phyloP scores from a whole-genome alignment of 2,797 vertebrate species.

The Phataginus tricuspis region DNA sequence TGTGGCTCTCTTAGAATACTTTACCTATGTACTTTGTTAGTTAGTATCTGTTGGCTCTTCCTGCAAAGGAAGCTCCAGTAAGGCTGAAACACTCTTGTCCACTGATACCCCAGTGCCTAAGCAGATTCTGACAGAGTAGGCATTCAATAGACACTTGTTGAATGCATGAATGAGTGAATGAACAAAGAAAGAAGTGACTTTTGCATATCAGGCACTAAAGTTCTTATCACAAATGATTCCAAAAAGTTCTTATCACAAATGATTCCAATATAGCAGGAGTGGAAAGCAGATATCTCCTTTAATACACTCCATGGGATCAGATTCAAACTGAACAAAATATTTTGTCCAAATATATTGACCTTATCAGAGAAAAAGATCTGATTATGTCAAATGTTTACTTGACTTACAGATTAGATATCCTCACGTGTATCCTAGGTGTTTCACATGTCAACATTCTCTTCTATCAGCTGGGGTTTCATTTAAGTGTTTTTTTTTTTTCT shows the following conservation, averaged over 20 bases:
- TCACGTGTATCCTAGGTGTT: not conserved
- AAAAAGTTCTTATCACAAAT: not conserved
- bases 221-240: not conserved
- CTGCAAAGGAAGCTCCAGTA: not conserved
- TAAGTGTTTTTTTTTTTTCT: not conserved
- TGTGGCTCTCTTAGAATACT: not conserved
- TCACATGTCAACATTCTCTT: not conserved
- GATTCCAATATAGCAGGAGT: not conserved
- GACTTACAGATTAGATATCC: not conserved
- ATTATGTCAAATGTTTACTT: conserved; percentile 21
- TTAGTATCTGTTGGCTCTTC: not conserved
- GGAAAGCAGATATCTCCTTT: not conserved
- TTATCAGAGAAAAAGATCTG: not conserved
- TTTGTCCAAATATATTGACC: not conserved
- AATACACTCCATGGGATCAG: not conserved
- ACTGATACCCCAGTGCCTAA: not conserved
- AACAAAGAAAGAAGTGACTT: not conserved
- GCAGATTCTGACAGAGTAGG: not conserved
- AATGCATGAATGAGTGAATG: not conserved
- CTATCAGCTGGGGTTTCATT: not conserved
- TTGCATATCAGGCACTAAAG: not conserved
- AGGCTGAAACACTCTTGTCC: not conserved
- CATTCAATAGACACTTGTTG: not conserved
- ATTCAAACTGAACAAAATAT: not conserved
- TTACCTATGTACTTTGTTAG: not conserved